These are phyloP conservation scores for Lepidurus packardi DNA, from an alignment of 1,140 invertebrate species.

Conservation along the genomic window DNA sequence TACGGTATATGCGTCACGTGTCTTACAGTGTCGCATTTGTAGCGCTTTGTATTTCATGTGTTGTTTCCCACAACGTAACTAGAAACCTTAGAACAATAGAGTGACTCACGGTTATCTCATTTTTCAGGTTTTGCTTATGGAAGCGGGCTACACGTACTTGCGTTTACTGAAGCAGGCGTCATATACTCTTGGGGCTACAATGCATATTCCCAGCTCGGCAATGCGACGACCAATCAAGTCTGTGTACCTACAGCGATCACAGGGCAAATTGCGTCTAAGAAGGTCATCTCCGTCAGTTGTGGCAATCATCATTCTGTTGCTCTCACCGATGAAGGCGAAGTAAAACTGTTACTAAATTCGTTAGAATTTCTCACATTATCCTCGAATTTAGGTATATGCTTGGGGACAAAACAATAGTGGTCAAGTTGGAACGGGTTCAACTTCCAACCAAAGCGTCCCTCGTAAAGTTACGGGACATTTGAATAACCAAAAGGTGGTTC, in stretches of 20 bases:
- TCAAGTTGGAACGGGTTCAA: constrained; percentile 58
- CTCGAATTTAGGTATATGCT: constrained; percentile 51
- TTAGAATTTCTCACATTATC: no score
- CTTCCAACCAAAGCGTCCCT: constrained; percentile 57
- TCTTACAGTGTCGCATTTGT: not conserved
- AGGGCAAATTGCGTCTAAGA: constrained; percentile 48
- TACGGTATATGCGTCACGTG: constrained; percentile 31
- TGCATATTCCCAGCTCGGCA: constrained; percentile 56
- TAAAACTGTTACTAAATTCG: constrained; percentile 38
- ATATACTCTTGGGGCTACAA: constrained; percentile 64
- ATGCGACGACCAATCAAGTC: constrained; percentile 55
- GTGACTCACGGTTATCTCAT: constrained; percentile 29
- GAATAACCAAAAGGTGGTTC: constrained; percentile 49
- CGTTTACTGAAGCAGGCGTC: constrained; percentile 54
- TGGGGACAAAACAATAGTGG: constrained; percentile 66
- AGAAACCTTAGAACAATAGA: not conserved
- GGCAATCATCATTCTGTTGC: constrained; percentile 60
- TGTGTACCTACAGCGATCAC: constrained; percentile 49
- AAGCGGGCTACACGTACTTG: constrained; percentile 60
- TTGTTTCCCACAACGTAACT: not conserved
- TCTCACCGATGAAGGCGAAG: constrained; percentile 56
- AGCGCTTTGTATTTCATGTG: constrained; percentile 5
- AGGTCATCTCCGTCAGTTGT: constrained; percentile 54
- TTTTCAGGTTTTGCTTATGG: constrained; percentile 55
- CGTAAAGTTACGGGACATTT: constrained; percentile 52